Evolutionary conservation across 2,797 vertebrate genomes (phyloP), one percentile per base, ranked within the genome.

Genomic region (Sandelia bainsii): DNA sequence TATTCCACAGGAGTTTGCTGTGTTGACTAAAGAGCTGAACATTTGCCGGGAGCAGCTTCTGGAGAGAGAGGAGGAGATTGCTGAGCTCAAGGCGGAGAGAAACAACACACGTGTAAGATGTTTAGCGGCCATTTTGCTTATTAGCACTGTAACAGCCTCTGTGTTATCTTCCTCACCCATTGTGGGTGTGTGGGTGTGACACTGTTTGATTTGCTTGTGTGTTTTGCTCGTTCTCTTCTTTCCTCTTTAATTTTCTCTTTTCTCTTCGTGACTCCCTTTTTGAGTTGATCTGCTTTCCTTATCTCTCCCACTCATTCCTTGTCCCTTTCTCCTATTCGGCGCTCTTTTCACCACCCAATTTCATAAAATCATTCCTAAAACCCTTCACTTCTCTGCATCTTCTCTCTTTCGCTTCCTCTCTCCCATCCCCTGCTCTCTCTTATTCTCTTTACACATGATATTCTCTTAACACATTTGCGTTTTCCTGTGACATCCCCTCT

Each of bases 11-110:
- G 97, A 98, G 91, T 96, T 98, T 77, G 96, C 96, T 1, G 96
- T 96, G 71, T 93, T 98, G 83, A 98, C 96, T 48, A 98, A 97
- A 82, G 96, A 98, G 87, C 87, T 98, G 86, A 97, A 96, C 72
- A 85, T 96, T 82, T 97, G 96, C 87, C 94, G 96, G 67, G 97
- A 98, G 91, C 96, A 97, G 90, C 94, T 98, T 62, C 92, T 97
- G 78, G 96, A 97, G 89, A 91, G 96, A 62, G 96, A 97, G 90
- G 96, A 97, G 90, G 96, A 97, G 92, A 97, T 97, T 6, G 92
- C 95, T 0, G 96, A 97, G 90, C 93, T 97, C 80, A 97, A 97
- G 88, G 96, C 96, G 0, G 96, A 95, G 85, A 93, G 96, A 60
- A 97, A 97, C 93, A 97, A 97, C 92, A 97, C 96, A 14, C 86